phyloP scores from a whole-genome alignment of 2,797 vertebrate genomes.

The Sebastes steindachneri region DNA sequence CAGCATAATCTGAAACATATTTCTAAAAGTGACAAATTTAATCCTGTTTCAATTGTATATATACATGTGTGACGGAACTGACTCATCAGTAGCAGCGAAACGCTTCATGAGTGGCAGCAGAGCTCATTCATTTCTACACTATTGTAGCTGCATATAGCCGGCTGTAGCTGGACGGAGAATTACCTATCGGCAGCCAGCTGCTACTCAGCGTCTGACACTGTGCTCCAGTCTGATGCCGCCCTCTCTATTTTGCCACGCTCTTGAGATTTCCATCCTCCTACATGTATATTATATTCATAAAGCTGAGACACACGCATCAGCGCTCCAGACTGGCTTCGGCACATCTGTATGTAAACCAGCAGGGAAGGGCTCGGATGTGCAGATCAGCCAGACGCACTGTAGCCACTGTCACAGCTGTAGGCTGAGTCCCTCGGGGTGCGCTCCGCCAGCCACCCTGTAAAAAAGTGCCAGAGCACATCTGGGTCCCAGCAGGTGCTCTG shows the following conservation, averaged over 20 bases:
- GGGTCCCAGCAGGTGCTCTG: conserved; percentile 83
- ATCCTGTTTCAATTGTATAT: not conserved
- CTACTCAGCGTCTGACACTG: conserved; percentile 30
- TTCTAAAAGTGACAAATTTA: not conserved
- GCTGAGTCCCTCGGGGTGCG: conserved; percentile 72
- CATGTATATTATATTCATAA: conserved; percentile 52
- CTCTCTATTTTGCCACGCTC: conserved; percentile 17
- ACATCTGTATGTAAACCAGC: conserved; percentile 69
- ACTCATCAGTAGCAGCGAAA: not conserved
- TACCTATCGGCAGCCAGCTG: conserved; percentile 44
- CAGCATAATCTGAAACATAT: not conserved
- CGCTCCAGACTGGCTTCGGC: conserved; percentile 26
- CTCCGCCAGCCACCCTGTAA: conserved; percentile 77
- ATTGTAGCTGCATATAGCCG: not conserved
- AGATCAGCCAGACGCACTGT: conserved; percentile 52
- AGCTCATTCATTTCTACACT: conserved; percentile 26
- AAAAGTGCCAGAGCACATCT: conserved; percentile 83
- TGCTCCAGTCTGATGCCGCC: conserved; percentile 28
- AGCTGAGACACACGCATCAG: conserved; percentile 31
- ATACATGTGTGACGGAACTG: not conserved
- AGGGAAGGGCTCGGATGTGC: conserved; percentile 51
- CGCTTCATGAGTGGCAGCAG: not conserved
- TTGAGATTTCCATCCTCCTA: conserved; percentile 43
- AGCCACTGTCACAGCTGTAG: conserved; percentile 77
- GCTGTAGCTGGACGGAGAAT: conserved; percentile 32